Evolutionary conservation across 2,113 vertebrate species (phyloP).

Genomic region (Marmota flaviventris): DNA sequence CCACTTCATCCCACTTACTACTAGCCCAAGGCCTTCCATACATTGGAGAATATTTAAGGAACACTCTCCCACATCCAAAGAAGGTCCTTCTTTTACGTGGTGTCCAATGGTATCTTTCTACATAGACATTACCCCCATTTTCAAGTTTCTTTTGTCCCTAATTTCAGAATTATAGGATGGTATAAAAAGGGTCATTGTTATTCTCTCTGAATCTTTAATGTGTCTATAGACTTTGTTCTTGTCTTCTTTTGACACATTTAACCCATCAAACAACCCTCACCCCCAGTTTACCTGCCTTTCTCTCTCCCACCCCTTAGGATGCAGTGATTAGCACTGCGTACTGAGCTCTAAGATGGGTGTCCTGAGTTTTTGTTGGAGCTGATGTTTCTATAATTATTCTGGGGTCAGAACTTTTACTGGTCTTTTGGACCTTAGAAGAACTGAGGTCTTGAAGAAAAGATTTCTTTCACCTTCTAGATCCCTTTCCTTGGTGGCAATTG

Average conservation of each 20-base stretch:
- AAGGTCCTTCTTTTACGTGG: not conserved
- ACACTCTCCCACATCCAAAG: not conserved
- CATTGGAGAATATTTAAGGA: not conserved
- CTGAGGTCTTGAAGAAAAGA: not conserved
- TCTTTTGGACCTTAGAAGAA: not conserved
- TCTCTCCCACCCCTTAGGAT: not conserved
- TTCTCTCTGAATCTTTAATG: not conserved
- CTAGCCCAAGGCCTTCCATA: not conserved
- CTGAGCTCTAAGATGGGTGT: not conserved
- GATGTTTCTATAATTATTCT: constrained; percentile 31
- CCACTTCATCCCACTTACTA: not conserved
- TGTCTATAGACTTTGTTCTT: constrained; percentile 39
- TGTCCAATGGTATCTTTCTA: not conserved
- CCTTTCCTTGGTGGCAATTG: not conserved
- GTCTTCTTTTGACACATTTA: constrained; percentile 41
- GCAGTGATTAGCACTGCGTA: not conserved
- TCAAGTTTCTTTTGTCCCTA: constrained; percentile 40
- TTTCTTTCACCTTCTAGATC: not conserved
- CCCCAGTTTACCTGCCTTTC: not conserved
- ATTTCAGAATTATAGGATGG: constrained; percentile 7
- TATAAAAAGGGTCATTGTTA: constrained; percentile 17
- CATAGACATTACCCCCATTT: not conserved
- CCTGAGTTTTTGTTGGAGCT: not conserved
- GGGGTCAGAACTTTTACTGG: constrained; percentile 33
- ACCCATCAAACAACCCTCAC: not conserved